A percentile compares a stretch with the other conserved stretches of the same genome.
Conservation (phyloP, 2,113 vertebrate species). For the Erythrocebus patas region DNA sequence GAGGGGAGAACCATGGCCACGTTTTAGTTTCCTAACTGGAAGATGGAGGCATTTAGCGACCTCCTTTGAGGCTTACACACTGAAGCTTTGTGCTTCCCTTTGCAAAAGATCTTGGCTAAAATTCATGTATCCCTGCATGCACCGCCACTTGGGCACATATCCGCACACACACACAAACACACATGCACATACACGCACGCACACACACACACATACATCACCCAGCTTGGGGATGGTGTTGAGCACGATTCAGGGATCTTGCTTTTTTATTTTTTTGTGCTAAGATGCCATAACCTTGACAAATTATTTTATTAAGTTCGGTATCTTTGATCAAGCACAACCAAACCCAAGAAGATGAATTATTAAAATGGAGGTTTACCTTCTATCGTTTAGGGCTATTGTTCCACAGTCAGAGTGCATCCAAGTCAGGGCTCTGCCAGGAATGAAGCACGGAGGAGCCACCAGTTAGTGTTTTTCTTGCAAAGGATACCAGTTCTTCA, state of each 20-base stretch:
- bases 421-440: background rate
- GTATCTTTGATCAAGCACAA: conserved; percentile 75
- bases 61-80: background rate
- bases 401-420: background rate
- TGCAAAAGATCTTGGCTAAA: background rate
- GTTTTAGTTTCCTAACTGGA: background rate
- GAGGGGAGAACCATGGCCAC: rapidly evolving
- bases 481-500: conserved; percentile 3
- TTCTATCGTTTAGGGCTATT: conserved; percentile 44
- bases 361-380: conserved; percentile 62
- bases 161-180: too few relatives aligned
- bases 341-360: conserved; percentile 69
- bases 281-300: conserved; percentile 67
- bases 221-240: rapidly evolving
- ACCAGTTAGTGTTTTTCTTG: conserved; percentile 29
- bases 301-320: conserved; percentile 74
- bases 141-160: too few relatives aligned
- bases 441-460: conserved; percentile 58
- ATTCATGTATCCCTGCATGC: rapidly evolving
- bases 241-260: background rate
- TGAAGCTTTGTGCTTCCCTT: background rate
- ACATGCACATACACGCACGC: rapidly evolving
- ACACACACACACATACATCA: too few relatives aligned
- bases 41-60: background rate
- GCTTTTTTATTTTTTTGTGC: background rate